Evolutionary conservation across 2,113 vertebrate genomes (phyloP).

Genomic region (Chroicocephalus ridibundus): DNA sequence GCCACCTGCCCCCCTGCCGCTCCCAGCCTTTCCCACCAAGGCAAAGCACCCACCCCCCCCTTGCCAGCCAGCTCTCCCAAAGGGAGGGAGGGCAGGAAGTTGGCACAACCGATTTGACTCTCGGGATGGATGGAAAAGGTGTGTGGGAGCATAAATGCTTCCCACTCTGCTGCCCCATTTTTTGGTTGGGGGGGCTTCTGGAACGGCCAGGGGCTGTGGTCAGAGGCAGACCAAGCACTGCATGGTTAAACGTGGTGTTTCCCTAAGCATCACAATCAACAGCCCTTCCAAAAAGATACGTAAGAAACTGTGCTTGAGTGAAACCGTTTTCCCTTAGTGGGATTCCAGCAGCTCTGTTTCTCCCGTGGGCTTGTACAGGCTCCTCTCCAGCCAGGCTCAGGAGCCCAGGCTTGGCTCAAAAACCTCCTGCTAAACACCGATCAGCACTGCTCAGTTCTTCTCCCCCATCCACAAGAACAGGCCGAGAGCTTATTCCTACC

Average conservation of each 20-base stretch:
- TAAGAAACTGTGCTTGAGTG: background rate
- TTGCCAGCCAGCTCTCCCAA: background rate
- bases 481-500: background rate
- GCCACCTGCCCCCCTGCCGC: background rate
- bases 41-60: background rate
- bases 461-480: background rate
- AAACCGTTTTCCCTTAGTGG: background rate
- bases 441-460: background rate
- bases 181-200: background rate
- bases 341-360: rapidly evolving
- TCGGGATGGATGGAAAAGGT: background rate
- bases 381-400: background rate
- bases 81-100: background rate
- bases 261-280: background rate
- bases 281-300: background rate
- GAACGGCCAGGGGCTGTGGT: background rate
- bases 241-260: background rate
- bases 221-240: background rate
- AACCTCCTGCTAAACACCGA: background rate
- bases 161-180: background rate
- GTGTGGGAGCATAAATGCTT: background rate
- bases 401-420: background rate
- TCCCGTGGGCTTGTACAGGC: background rate
- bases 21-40: background rate
- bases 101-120: background rate